Base-by-base conservation (phyloP, 2,888 invertebrate species). In the Embidobia sp. region DNA sequence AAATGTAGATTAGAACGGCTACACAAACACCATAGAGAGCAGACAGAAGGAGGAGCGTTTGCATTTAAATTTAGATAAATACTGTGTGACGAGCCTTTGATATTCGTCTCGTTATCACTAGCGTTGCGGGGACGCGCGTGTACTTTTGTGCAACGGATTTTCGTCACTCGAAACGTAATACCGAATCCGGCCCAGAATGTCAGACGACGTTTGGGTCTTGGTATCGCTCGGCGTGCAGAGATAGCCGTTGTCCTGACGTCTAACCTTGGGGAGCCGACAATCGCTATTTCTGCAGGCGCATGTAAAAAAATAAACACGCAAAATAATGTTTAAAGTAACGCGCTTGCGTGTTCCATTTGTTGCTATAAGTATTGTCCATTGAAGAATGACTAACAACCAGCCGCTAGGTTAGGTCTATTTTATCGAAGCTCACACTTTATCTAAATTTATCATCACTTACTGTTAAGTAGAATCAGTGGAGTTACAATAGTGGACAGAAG, bases 1-100 rank as follows among this genome's bases (percentile, higher is more conserved):
- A 72, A 55, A 78, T 81, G 80, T 80, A 82, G 79, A 81, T 75
- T 76, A 80, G 79, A 79, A 74, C 79, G 75, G 75, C 75, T 82
- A 81, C 49, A 37, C 37, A 73, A 76, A 66, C 72, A 79, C 63
- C 53, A 76, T 79, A 78, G 76, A 79, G 77, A 75, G 74, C 78
- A 19, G 53, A 33, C 26, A 61, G 77, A 67, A 79, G 77, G 72
- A 79, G 69, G 51, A 82, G 57, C 64, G 69, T 61, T 57, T 42
- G 42, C 73, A 79, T 57, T 77, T 59, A 61, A 69, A 79, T 80
- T 80, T 75, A 77, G 80, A 79, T 74, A 80, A 80, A 74, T 78
- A 55, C 29, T 63, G 44, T 53, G 61, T 63, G 57, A 77, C 49
- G 49, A 73, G 72, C 27, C 51, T 46, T 46, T 73, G 61, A 59